Evolutionary conservation across 2,888 invertebrate genomes (phyloP).

Genomic region (Pegoplata infirma): DNA sequence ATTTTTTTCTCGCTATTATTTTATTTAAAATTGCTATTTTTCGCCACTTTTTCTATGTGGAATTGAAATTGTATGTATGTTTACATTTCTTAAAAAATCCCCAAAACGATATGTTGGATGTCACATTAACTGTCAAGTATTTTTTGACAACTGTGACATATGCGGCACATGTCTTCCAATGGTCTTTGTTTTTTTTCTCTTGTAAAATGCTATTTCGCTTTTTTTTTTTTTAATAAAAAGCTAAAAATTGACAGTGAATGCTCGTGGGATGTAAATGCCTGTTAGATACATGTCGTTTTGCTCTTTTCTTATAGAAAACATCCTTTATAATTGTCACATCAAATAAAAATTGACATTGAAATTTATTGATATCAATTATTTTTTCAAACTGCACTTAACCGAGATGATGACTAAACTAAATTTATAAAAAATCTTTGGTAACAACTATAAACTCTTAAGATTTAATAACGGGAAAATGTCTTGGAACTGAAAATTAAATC

Average conservation of each 20-base stretch:
- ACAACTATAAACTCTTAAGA: too few relatives aligned
- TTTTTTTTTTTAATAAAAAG: not conserved
- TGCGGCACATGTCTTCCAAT: conserved; percentile 24
- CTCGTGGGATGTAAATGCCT: not conserved
- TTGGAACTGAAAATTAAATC: too few relatives aligned
- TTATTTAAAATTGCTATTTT: conserved; percentile 1
- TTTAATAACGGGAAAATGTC: too few relatives aligned
- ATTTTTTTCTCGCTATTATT: not conserved
- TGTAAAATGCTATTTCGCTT: not conserved
- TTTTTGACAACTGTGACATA: conserved; percentile 27
- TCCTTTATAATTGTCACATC: too few relatives aligned
- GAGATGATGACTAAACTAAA: too few relatives aligned
- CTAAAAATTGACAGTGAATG: too few relatives aligned
- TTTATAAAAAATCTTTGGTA: too few relatives aligned
- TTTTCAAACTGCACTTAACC: too few relatives aligned
- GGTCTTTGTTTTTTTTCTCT: conserved; percentile 3
- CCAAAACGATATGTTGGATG: conserved; percentile 32
- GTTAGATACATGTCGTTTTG: not conserved
- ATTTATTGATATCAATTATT: too few relatives aligned
- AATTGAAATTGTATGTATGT: conserved; percentile 33
- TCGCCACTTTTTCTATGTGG: not conserved
- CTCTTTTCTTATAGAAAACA: not conserved
- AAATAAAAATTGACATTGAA: too few relatives aligned
- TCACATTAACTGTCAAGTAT: conserved; percentile 41
- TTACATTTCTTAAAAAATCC: conserved; percentile 20